Percentiles rank a stretch among this genome's conserved stretches.
Evolutionary conservation across 2,888 invertebrate genomes (phyloP).

Genomic region (Caradrina kadenii): DNA sequence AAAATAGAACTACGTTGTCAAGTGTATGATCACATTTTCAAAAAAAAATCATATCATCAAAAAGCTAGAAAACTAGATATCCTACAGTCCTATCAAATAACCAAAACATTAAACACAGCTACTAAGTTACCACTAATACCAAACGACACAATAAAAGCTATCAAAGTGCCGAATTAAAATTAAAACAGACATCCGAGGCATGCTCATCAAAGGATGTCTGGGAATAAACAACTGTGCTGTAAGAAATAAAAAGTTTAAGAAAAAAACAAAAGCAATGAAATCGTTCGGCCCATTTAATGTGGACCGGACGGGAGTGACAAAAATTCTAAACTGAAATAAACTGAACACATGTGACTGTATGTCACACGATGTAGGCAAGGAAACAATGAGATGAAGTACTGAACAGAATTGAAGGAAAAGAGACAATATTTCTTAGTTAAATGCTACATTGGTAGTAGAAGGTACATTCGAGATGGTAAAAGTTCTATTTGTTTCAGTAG

Average conservation of each 20-base stretch:
- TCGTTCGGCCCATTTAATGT: conserved; percentile 89
- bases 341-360: conserved; percentile 86
- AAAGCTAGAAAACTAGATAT: conserved; percentile 30
- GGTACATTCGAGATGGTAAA: neutral
- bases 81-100: conserved; percentile 42
- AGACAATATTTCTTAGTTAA: neutral
- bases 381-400: conserved; percentile 51
- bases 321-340: conserved; percentile 89
- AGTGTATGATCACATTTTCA: neutral
- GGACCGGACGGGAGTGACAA: conserved; percentile 90
- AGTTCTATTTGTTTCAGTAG: neutral
- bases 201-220: conserved; percentile 87
- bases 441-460: neutral
- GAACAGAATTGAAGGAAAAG: conserved; percentile 12
- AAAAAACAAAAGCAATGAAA: conserved; percentile 82
- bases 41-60: conserved; percentile 5
- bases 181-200: conserved; percentile 74
- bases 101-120: conserved; percentile 37
- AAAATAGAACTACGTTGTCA: neutral
- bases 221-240: conserved; percentile 76
- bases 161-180: conserved; percentile 78
- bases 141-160: conserved; percentile 67
- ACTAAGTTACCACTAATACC: conserved; percentile 36
- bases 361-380: conserved; percentile 71
- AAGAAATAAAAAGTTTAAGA: conserved; percentile 69